These are phyloP conservation scores for Osedax frankpressi DNA, from an alignment of 2,888 invertebrate genomes.

Conservation along the genomic window DNA sequence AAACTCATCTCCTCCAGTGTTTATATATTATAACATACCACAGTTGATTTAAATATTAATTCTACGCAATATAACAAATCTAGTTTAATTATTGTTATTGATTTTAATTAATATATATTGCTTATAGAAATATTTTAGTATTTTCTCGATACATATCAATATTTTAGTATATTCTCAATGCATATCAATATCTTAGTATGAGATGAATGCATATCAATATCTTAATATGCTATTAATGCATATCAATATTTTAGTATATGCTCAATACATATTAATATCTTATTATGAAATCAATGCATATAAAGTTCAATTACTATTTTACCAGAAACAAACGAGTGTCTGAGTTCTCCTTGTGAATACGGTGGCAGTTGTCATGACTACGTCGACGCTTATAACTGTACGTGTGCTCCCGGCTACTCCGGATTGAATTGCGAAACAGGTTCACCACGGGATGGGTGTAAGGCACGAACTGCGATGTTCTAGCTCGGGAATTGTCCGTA, in stretches of 20 bases:
- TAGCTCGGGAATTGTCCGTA: too few species aligned
- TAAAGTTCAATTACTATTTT: not conserved
- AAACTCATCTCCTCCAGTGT: too few species aligned
- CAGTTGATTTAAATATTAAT: too few species aligned
- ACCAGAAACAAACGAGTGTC: constrained; percentile 3
- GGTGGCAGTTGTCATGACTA: not conserved
- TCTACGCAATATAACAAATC: too few species aligned
- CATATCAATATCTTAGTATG: too few species aligned
- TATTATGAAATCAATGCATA: too few species aligned
- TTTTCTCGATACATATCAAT: not conserved
- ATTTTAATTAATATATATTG: too few species aligned
- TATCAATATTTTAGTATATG: not conserved
- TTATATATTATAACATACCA: not conserved
- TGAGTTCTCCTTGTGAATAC: not conserved
- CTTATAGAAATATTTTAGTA: not conserved
- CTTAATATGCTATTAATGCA: not conserved
- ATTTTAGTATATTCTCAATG: not conserved
- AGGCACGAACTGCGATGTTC: too few species aligned
- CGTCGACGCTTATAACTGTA: constrained; percentile 6
- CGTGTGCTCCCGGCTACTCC: not conserved
- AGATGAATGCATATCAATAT: too few species aligned
- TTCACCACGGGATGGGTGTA: too few species aligned
- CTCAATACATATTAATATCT: not conserved
- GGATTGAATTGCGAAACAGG: not conserved
- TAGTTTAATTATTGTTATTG: too few species aligned